Evolutionary conservation across 2,113 vertebrate species (phyloP).

Genomic region (Tragelaphus strepsiceros): DNA sequence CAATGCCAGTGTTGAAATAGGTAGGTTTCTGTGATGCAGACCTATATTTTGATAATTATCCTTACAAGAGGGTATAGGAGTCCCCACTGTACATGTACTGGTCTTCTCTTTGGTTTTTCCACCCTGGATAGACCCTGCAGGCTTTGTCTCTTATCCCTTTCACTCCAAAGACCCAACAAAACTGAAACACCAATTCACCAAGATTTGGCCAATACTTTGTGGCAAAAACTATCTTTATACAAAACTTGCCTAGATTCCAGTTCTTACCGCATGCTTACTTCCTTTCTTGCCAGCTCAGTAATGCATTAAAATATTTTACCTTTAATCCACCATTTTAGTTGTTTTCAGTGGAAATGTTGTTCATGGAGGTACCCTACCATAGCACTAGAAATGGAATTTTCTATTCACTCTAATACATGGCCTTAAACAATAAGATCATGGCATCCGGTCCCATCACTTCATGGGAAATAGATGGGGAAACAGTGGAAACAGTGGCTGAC

Average conservation of each 20-base stretch:
- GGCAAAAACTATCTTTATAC: background rate
- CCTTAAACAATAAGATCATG: background rate
- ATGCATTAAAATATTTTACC: background rate
- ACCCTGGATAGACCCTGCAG: background rate
- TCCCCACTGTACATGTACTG: background rate
- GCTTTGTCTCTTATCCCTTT: background rate
- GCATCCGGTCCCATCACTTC: too few relatives aligned
- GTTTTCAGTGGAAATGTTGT: background rate
- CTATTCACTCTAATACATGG: background rate
- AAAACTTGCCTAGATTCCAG: background rate
- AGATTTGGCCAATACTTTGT: background rate
- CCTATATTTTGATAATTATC: background rate
- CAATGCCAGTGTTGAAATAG: background rate
- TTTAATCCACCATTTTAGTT: background rate
- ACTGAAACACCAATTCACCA: background rate
- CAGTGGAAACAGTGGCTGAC: too few relatives aligned
- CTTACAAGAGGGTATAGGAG: background rate
- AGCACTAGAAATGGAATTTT: background rate
- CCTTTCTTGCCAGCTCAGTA: background rate
- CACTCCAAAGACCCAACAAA: background rate
- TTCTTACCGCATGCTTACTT: background rate
- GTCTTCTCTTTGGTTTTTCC: background rate
- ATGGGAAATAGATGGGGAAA: too few relatives aligned
- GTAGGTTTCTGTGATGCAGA: background rate
- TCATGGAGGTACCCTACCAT: rapidly evolving